Evolutionary conservation across 2,113 vertebrate genomes (phyloP).

Genomic region (Syrmaticus mikado): DNA sequence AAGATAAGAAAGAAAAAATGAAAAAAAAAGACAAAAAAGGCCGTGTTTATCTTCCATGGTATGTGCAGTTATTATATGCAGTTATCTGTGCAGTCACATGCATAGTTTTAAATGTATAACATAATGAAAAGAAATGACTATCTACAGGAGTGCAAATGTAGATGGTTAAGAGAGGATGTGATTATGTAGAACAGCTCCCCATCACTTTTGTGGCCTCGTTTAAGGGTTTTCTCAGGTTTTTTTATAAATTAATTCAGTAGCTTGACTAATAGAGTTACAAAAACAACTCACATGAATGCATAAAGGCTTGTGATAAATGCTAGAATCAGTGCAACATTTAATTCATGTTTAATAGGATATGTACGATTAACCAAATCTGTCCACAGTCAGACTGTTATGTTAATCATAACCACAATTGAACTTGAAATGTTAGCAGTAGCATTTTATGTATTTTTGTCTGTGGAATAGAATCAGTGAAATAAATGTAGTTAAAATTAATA

Average conservation of each 20-base stretch:
- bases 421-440: background rate
- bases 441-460: background rate
- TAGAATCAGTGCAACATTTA: background rate
- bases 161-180: background rate
- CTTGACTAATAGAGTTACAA: background rate
- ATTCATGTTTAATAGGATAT: background rate
- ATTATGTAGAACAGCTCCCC: background rate
- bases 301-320: background rate
- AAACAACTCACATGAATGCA: background rate
- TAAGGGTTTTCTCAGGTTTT: background rate
- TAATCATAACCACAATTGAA: background rate
- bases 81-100: background rate
- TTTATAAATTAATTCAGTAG: background rate
- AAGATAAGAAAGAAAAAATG: background rate
- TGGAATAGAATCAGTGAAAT: background rate
- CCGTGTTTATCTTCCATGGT: background rate
- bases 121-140: background rate
- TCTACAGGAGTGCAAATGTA: background rate
- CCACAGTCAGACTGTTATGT: background rate
- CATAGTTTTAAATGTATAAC: background rate
- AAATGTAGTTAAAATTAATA: background rate
- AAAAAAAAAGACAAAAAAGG: background rate
- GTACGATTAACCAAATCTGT: background rate
- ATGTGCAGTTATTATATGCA: rapidly evolving
- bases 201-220: background rate